These are phyloP conservation scores for Auanema sp. DNA, from an alignment of 2,888 invertebrate genomes.

Conservation along the genomic window DNA sequence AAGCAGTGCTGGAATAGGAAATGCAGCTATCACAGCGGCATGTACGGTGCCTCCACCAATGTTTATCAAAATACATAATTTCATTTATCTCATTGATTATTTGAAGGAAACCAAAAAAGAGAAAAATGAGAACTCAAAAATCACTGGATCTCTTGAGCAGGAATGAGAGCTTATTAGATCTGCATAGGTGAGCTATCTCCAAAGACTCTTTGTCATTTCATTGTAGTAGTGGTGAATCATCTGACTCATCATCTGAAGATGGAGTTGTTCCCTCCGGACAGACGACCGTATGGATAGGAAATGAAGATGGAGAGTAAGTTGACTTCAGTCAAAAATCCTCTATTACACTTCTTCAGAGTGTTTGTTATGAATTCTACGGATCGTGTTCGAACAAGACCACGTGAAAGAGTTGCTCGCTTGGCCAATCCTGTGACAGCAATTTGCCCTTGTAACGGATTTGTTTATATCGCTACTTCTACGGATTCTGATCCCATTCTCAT, in stretches of 20 bases:
- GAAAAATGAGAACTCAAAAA: slow-evolving; percentile 38
- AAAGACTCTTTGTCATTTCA: background rate
- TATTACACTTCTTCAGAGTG: slow-evolving; percentile 29
- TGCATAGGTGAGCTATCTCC: slow-evolving; percentile 14
- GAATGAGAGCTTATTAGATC: slow-evolving; percentile 15
- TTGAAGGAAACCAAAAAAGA: slow-evolving; percentile 22
- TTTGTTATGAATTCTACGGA: slow-evolving; percentile 54
- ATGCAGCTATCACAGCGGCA: slow-evolving; percentile 49
- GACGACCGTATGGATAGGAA: slow-evolving; percentile 58
- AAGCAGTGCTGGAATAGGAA: slow-evolving; percentile 51
- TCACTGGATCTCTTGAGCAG: slow-evolving; percentile 27
- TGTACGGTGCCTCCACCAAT: slow-evolving; percentile 48
- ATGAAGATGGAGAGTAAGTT: slow-evolving; percentile 57
- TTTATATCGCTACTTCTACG: slow-evolving; percentile 31
- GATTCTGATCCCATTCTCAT: slow-evolving; percentile 25
- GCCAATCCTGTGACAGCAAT: slow-evolving; percentile 32
- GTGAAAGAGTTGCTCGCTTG: slow-evolving; percentile 46
- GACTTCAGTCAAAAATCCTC: background rate
- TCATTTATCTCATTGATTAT: background rate
- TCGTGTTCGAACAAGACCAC: slow-evolving; percentile 42
- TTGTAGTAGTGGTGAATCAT: slow-evolving; percentile 31
- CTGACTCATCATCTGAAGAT: slow-evolving; percentile 36
- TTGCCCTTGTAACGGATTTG: slow-evolving; percentile 35
- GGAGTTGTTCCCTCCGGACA: slow-evolving; percentile 33
- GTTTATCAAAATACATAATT: slow-evolving; percentile 15